phyloP scores from a whole-genome alignment of 2,113 vertebrate species.

The Dolichallabes microphthalmus region DNA sequence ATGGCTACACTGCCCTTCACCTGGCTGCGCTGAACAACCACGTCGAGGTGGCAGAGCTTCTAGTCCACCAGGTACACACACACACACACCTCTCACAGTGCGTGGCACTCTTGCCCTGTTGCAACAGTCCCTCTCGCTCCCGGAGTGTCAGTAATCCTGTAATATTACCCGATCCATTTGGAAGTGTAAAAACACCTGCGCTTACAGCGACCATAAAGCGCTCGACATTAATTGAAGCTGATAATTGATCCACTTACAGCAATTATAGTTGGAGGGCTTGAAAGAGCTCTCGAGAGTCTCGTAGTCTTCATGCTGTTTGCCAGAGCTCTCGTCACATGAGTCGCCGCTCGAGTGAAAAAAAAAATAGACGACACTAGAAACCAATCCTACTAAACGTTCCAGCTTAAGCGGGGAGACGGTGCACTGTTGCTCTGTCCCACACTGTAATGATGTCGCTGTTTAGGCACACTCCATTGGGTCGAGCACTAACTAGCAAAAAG shows the following conservation, averaged over 20 bases:
- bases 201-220: background rate
- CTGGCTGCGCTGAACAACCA: conserved; percentile 98
- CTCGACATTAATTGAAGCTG: conserved; percentile 5
- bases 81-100: background rate
- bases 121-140: background rate
- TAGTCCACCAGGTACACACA: conserved; percentile 90
- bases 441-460: background rate
- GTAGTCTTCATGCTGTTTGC: background rate
- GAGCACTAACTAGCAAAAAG: background rate
- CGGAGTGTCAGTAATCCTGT: conserved; percentile 1
- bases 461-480: background rate
- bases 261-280: conserved; percentile 1
- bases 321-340: background rate
- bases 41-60: conserved; percentile 94
- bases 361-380: background rate
- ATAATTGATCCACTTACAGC: conserved; percentile 24
- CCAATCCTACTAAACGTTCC: background rate
- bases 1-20: conserved; percentile 96
- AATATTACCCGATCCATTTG: background rate
- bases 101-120: background rate
- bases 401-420: background rate
- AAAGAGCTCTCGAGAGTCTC: background rate
- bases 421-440: background rate
- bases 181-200: conserved; percentile 20
- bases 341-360: background rate